Evolutionary conservation across 2,113 vertebrate species (phyloP).

Genomic region (Myiopsitta monachus): DNA sequence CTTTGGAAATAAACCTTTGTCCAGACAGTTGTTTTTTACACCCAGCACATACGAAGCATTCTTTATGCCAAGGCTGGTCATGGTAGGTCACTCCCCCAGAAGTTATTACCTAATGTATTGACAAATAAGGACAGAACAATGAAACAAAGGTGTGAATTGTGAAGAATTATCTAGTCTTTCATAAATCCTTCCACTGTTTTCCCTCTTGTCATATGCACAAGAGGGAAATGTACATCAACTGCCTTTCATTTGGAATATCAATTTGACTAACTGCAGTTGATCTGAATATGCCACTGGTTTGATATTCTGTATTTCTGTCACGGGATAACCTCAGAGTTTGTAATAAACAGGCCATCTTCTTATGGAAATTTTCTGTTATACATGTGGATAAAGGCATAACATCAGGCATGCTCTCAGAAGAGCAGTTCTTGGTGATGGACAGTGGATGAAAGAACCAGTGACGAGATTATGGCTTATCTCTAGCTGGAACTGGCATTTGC

Average conservation of each 20-base stretch:
- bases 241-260: neutral
- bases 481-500: neutral
- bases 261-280: neutral
- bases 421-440: neutral
- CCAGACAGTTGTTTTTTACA: conserved; percentile 74
- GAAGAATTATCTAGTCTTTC: neutral
- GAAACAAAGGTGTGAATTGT: neutral
- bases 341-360: neutral
- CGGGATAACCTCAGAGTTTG: neutral
- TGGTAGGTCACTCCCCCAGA: conserved; percentile 72
- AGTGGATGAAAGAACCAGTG: neutral
- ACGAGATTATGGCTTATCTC: neutral
- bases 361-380: neutral
- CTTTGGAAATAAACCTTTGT: conserved; percentile 76
- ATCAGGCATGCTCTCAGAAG: neutral
- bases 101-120: conserved; percentile 70
- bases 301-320: neutral
- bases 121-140: neutral
- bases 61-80: conserved; percentile 79
- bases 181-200: neutral
- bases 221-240: neutral
- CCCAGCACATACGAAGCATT: conserved; percentile 78
- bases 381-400: neutral
- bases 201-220: neutral
- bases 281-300: neutral